Conservation (phyloP, 2,113 vertebrate genomes). For the Dasyornis broadbenti region DNA sequence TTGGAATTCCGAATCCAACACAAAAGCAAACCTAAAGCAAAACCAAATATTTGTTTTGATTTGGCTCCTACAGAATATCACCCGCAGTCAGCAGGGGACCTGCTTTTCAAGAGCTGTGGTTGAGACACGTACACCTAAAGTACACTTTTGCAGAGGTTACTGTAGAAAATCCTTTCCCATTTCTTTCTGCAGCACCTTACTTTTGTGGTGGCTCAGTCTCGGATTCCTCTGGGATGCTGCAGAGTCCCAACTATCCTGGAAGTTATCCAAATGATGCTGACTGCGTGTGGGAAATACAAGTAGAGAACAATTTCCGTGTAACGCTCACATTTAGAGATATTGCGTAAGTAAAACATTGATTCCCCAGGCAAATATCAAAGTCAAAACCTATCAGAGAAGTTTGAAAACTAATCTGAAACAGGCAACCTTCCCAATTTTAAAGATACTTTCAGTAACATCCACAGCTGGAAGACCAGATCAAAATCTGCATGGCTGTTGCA, state of each 20-base stretch:
- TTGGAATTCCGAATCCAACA: neutral
- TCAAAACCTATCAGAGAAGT: neutral
- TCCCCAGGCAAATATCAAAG: neutral
- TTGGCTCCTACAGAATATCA: neutral
- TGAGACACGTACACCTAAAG: neutral
- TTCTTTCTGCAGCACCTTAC: neutral
- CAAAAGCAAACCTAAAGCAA: neutral
- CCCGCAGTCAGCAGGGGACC: neutral
- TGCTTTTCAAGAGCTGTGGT: neutral
- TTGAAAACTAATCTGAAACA: neutral
- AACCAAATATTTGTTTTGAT: neutral
- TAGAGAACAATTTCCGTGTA: constrained; percentile 52
- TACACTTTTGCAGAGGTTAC: neutral
- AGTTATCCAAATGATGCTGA: constrained; percentile 52
- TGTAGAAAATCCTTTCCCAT: neutral
- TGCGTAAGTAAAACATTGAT: constrained; percentile 53
- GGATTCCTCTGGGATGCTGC: constrained; percentile 46
- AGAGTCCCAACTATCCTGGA: constrained; percentile 66
- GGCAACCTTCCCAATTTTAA: neutral
- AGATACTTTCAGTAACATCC: neutral
- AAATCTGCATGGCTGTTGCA: neutral
- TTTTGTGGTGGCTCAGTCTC: constrained; percentile 66
- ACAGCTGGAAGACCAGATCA: neutral
- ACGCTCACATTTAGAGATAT: constrained; percentile 57
- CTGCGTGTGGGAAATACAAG: constrained; percentile 73